A percentile compares a stretch with the other conserved stretches of the same genome.
Evolutionary conservation across 2,113 vertebrate genomes (phyloP).

Genomic region (Apistogramma diplotaenia): DNA sequence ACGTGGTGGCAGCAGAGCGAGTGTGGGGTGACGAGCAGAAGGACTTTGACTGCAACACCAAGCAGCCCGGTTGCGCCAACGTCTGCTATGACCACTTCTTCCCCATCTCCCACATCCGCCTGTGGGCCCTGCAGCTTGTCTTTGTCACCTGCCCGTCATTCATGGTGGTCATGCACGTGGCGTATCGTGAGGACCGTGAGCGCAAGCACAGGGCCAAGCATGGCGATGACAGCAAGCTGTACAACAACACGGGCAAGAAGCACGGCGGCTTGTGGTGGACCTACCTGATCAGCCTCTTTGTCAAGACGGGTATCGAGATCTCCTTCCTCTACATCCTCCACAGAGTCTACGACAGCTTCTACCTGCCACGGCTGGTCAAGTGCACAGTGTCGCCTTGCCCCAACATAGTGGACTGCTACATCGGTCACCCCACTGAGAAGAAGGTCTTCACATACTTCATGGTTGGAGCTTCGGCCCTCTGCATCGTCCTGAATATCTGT

Average conservation of each 20-base stretch:
- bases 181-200: conserved; percentile 81
- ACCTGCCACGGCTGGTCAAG: conserved; percentile 83
- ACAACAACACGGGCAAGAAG: conserved; percentile 76
- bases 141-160: conserved; percentile 82
- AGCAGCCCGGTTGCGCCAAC: conserved; percentile 85
- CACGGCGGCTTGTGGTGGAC: conserved; percentile 82
- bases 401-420: conserved; percentile 85
- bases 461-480: conserved; percentile 83
- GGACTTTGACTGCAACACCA: conserved; percentile 87
- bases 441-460: conserved; percentile 89
- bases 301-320: conserved; percentile 80
- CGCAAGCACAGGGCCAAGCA: conserved; percentile 72
- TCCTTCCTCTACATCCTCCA: conserved; percentile 86
- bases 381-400: conserved; percentile 80
- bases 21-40: conserved; percentile 88
- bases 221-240: conserved; percentile 66
- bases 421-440: conserved; percentile 86
- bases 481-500: conserved; percentile 84
- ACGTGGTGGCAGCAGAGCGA: conserved; percentile 83
- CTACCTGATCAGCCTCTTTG: conserved; percentile 83
- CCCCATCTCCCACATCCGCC: conserved; percentile 81
- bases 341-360: conserved; percentile 80
- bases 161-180: conserved; percentile 87
- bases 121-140: conserved; percentile 82
- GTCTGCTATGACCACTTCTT: conserved; percentile 84